Base-by-base conservation (phyloP, 2,797 vertebrate species). In the Cirrhinus molitorella region DNA sequence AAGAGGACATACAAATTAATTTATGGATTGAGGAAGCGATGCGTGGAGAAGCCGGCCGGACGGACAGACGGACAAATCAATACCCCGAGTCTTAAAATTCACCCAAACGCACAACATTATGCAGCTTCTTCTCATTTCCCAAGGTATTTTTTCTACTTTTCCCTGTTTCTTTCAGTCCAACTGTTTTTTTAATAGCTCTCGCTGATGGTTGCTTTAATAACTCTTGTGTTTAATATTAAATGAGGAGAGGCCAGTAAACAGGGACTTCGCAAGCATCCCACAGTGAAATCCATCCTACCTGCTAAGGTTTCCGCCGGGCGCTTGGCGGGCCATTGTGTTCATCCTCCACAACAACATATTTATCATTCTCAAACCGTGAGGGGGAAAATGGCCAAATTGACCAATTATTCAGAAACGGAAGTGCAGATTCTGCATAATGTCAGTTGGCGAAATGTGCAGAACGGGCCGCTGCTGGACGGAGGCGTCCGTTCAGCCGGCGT, bases 351-450 rank as follows among this genome's bases (percentile, higher is more conserved):
- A 90, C 91, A 92, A 90, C 89, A 92, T 84, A 93, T 94, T 91
- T 86, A 91, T 94, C 91, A 91, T 91, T 90, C 86, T 67, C 65
- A 81, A 92, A 90, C 88, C 90, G 82, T 83, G 88, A 87, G 87
- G 89, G 89, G 90, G 76, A 43, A 89, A 87, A 91, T 91, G 83
- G 87, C 89, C 91, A 91, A 94, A 94, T 92, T 91, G 92, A 91
- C 88, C 93, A 93, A 93, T 94, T 93, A 93, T 90, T 94, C 90
- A 90, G 85, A 76, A 80, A 91, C 83, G 89, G 84, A 87, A 93
- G 88, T 92, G 94, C 92, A 90, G 86, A 92, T 88, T 91, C 90
- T 88, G 93, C 94, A 92, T 88, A 89, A 90, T 87, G 90, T 88
- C 90, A 87, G 73, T 40, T 84, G 72, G 74, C 77, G 85, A 90